Evolutionary conservation across 64 coral and sea anemone genomes (phyloP), one percentile per base, ranked within the genome.

Genomic region (Dendrophyllia cribrosa): DNA sequence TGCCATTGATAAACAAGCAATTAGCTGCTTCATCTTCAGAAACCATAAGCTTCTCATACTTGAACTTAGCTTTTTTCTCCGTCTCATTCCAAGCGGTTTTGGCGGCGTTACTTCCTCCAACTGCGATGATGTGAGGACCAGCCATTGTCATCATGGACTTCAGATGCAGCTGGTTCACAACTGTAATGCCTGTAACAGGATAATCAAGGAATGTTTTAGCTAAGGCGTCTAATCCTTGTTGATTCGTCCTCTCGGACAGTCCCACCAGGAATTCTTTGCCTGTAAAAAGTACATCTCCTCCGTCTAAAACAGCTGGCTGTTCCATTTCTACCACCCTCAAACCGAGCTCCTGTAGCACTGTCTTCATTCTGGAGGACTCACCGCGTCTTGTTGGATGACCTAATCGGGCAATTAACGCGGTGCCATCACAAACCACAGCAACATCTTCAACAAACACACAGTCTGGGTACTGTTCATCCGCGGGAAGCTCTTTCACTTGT

Each of bases 381-480:
- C 91, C 94, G 56, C 88, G 91, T 77, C 97, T 89, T n/a, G 81
- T 88, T 24, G 59, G n/a, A 25, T 99, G 97, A 7, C 97, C 97
- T 43, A 91, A 63, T 2, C 67, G 47, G 21, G 70, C 26, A 52
- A 99, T 50, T 86, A 99, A 94, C 2, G 97, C 97, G 1, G 48
- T 83, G 2, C 64, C 70, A 59, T 81, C 97, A 79, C 91, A 77
- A 12, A 95, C 95, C 17, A 99, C 94, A 12, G 94, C 94, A 23
- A 60, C 59, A 77, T 99, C 97, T 96, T 99, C 97, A 12, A 99
- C 94, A 89, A 96, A 99, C 7, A 99, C 97, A 91, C 94, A 99
- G 23, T 99, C 97, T 13, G 97, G 97, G n/a, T 88, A 69, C 15
- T 85, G 44, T 72, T 99, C 91, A 22, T 96, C 91, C 2, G 94